Percentiles rank a stretch among this genome's conserved stretches.
phyloP scores from a whole-genome alignment of 2,888 invertebrate species.

The Capitulum mitella region DNA sequence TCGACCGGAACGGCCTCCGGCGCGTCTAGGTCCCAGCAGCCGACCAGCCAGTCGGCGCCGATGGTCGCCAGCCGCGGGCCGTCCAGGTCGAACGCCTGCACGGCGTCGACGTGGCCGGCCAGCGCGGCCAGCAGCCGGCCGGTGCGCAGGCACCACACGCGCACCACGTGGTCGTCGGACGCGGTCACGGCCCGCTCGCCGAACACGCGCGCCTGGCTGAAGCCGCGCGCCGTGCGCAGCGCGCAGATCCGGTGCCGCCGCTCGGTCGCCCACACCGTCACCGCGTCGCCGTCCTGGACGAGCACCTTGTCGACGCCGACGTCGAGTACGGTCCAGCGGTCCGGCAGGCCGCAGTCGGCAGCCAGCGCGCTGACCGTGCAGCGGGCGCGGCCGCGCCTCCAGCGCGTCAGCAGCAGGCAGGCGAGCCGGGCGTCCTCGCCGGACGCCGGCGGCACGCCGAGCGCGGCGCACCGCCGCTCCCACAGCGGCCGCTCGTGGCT shows the following conservation, averaged over 20 bases:
- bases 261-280: constrained; percentile 16
- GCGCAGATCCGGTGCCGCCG: not conserved
- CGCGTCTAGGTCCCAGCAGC: not conserved
- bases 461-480: not conserved
- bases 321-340: not conserved
- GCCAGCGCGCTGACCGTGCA: not conserved
- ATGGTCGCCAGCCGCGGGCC: too few relatives aligned
- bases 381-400: not conserved
- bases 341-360: not conserved
- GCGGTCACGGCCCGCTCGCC: not conserved
- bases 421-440: not conserved
- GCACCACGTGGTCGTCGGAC: not conserved
- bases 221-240: not conserved
- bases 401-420: not conserved
- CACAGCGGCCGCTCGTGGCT: not conserved
- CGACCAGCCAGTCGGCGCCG: not conserved
- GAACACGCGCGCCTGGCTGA: not conserved
- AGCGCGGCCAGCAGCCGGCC: not conserved
- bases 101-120: not conserved
- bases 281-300: too few relatives aligned
- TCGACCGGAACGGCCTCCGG: not conserved
- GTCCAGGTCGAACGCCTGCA: too few relatives aligned
- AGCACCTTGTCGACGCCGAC: not conserved
- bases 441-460: not conserved
- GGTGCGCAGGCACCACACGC: not conserved